Evolutionary conservation across 37 sponge, comb jelly and placozoan genomes (phyloP), one percentile per base, ranked within the genome.

Genomic region (Ephydatia muelleri): DNA sequence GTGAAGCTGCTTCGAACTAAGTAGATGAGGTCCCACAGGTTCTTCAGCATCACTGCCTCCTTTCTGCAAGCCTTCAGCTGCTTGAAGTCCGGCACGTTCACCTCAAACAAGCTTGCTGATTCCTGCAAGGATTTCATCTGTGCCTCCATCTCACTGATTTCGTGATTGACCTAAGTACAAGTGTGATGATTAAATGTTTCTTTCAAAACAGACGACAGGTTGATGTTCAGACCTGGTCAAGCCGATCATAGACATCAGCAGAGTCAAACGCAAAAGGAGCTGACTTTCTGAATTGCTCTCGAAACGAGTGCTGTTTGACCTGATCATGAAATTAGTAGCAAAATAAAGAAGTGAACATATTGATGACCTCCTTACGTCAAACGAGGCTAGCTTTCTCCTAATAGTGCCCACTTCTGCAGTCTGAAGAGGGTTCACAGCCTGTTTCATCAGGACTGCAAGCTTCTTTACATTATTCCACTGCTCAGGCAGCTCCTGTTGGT

Each of bases 381-480:
- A 99, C 26, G 82, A 67, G 69, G 95, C 90, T 27, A 93, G 85
- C 74, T 93, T 94, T 75, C 94, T 93, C 67, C 99, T 68, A 4
- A 99, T 86, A 74, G 92, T 83, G 70, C 89, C 88, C 35, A 97
- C 99, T 72, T 99, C 99, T 72, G 68, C 92, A 25, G 99, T 95
- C 68, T 99, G 99, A 35, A 99, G 70, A 19, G 99, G 99, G 39
- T 95, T 97, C 0, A 99, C 99, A 38, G 90, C 85, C 66, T 99
- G 99, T 72, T 99, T 99, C 77, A 95, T 90, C 65, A 90, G 83
- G 23, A 95, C 91, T 27, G 96, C 80, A 71, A 85, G 86, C 78
- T 99, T 99, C 93, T 97, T 99, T 31, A 93, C 85, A 67, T 87
- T 87, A 75, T 93, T 95, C 99, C 99, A 99, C 78, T 95, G 92